phyloP scores from a whole-genome alignment of 2,113 vertebrate genomes.

The Talpa occidentalis region DNA sequence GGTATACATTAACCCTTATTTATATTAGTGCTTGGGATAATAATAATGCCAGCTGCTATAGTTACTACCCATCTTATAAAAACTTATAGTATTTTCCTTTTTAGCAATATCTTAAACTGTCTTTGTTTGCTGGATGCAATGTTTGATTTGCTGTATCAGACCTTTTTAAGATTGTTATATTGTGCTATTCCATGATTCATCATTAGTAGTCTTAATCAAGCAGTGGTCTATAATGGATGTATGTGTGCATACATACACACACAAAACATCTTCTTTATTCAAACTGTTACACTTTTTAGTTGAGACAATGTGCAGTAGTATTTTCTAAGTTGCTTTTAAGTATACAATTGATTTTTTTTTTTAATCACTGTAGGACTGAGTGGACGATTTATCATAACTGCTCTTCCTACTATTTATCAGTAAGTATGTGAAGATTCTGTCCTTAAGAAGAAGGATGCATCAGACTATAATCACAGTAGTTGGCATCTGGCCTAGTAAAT shows the following conservation, averaged over 20 bases:
- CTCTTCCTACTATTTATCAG: constrained; percentile 98
- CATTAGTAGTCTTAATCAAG: constrained; percentile 13
- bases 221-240: neutral
- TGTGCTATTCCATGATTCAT: neutral
- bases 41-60: neutral
- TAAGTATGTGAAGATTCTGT: constrained; percentile 86
- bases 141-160: constrained; percentile 25
- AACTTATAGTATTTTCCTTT: constrained; percentile 14
- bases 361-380: constrained; percentile 91
- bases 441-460: neutral
- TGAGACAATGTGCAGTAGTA: neutral
- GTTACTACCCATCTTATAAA: neutral
- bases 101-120: neutral
- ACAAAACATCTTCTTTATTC: neutral
- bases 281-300: neutral
- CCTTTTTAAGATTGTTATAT: neutral
- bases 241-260: neutral
- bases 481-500: neutral
- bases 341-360: neutral
- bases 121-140: constrained; percentile 29
- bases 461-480: neutral
- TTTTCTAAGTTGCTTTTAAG: constrained; percentile 20
- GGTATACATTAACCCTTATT: neutral
- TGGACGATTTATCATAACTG: constrained; percentile 97
- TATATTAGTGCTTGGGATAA: neutral